Percentiles rank a stretch among this genome's conserved stretches.
phyloP scores from a whole-genome alignment of 2,888 invertebrate genomes.

The Cephus pygmeus region DNA sequence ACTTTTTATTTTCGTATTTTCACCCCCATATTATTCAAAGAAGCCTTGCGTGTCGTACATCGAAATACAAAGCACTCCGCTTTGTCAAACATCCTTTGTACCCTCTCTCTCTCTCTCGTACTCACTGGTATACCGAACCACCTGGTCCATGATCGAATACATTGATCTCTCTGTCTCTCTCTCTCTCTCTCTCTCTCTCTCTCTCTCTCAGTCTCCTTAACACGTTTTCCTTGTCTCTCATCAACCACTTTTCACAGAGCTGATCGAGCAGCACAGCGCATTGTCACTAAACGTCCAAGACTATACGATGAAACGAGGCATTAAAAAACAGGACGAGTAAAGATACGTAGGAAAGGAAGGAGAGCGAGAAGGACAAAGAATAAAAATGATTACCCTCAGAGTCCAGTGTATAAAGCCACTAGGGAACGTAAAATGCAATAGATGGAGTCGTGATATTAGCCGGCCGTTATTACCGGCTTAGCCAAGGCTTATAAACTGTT shows the following conservation, averaged over 20 bases:
- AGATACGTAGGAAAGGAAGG: not conserved
- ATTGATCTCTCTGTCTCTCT: not conserved
- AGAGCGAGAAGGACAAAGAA: slow-evolving; percentile 10
- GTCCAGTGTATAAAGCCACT: not conserved
- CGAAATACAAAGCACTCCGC: not conserved
- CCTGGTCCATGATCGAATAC: no score
- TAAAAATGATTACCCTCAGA: slow-evolving; percentile 3
- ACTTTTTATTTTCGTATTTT: not conserved
- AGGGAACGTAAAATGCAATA: not conserved
- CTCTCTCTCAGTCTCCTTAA: not conserved
- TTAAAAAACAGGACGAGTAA: not conserved
- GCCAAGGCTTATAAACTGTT: slow-evolving; percentile 34
- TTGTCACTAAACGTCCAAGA: not conserved
- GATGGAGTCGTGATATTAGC: slow-evolving; percentile 31
- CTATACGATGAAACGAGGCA: not conserved
- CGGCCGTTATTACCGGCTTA: slow-evolving; percentile 33
- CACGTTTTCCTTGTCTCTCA: not conserved
- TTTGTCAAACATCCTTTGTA: not conserved
- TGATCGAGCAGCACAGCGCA: not conserved
- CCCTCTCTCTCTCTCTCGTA: no score
- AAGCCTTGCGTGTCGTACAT: not conserved
- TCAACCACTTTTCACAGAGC: not conserved
- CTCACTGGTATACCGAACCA: no score
- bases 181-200: not conserved
- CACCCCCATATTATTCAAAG: not conserved